These are phyloP conservation scores for Reticulitermes lucifugus DNA, from an alignment of 2,888 invertebrate species.

Conservation along the genomic window DNA sequence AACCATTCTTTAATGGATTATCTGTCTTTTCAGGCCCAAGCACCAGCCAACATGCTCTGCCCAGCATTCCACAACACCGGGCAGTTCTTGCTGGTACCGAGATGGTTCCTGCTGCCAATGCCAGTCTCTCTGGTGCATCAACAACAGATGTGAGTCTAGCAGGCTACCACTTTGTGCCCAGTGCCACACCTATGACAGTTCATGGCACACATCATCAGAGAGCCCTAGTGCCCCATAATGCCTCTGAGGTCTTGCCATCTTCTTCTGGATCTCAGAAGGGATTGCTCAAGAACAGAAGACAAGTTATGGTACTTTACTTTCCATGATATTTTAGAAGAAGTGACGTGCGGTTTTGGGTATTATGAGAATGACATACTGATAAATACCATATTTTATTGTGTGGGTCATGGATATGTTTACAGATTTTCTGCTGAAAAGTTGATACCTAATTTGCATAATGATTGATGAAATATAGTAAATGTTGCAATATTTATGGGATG, in stretches of 20 bases:
- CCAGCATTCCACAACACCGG: constrained; percentile 60
- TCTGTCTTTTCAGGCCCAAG: constrained; percentile 15
- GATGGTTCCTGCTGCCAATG: constrained; percentile 58
- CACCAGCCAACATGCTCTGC: constrained; percentile 57
- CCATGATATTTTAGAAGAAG: neutral
- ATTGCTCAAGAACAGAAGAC: constrained; percentile 56
- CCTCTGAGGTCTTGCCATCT: constrained; percentile 61
- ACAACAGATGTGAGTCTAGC: constrained; percentile 33
- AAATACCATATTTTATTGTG: no score
- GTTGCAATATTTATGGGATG: no score
- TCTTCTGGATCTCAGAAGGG: constrained; percentile 59
- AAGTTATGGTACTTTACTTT: constrained; percentile 57
- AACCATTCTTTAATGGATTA: neutral
- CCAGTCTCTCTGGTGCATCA: constrained; percentile 9
- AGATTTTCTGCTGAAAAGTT: no score
- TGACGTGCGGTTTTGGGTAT: no score
- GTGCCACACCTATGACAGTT: neutral
- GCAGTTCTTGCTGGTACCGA: constrained; percentile 62
- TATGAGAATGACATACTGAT: no score
- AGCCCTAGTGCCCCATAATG: constrained; percentile 37
- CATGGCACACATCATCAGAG: constrained; percentile 16
- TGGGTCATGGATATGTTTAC: no score
- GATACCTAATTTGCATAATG: no score
- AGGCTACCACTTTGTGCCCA: constrained; percentile 24
- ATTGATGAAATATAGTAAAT: no score